Evolutionary conservation across 2,797 vertebrate genomes (phyloP).

Genomic region (Sparus aurata): DNA sequence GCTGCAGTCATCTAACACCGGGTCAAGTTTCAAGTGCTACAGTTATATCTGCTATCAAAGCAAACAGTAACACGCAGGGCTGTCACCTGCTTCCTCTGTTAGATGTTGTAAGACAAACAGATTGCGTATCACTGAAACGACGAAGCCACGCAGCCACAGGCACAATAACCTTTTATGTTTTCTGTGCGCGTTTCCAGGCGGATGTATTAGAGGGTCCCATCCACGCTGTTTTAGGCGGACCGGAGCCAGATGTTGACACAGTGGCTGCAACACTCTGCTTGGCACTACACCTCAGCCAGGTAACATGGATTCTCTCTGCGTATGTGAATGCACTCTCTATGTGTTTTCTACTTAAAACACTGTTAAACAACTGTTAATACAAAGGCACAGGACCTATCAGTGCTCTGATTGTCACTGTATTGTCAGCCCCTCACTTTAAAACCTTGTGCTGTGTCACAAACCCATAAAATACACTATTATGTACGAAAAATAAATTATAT

Average conservation of each 20-base stretch:
- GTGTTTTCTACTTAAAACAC: neutral
- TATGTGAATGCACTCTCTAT: neutral
- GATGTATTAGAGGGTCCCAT: slow-evolving; percentile 82
- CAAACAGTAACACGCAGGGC: slow-evolving; percentile 16
- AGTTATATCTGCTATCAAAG: slow-evolving; percentile 32
- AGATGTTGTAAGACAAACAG: slow-evolving; percentile 29
- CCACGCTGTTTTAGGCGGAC: slow-evolving; percentile 91
- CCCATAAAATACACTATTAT: neutral
- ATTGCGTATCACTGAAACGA: slow-evolving; percentile 1
- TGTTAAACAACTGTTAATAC: too few relatives aligned
- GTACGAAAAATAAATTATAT: neutral
- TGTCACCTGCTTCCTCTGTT: slow-evolving; percentile 17
- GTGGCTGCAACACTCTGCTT: slow-evolving; percentile 91
- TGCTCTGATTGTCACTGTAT: neutral
- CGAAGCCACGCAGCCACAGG: neutral
- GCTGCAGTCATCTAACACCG: slow-evolving; percentile 59
- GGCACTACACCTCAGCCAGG: slow-evolving; percentile 93
- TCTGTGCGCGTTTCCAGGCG: slow-evolving; percentile 84
- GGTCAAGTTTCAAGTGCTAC: slow-evolving; percentile 26
- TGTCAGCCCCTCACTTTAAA: neutral
- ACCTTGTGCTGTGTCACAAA: neutral
- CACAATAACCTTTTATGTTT: slow-evolving; percentile 10
- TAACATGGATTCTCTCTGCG: slow-evolving; percentile 59
- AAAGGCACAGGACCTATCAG: neutral
- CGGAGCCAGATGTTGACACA: slow-evolving; percentile 90